phyloP scores from a whole-genome alignment of 1,140 invertebrate species.

The Helicoverpa zea region DNA sequence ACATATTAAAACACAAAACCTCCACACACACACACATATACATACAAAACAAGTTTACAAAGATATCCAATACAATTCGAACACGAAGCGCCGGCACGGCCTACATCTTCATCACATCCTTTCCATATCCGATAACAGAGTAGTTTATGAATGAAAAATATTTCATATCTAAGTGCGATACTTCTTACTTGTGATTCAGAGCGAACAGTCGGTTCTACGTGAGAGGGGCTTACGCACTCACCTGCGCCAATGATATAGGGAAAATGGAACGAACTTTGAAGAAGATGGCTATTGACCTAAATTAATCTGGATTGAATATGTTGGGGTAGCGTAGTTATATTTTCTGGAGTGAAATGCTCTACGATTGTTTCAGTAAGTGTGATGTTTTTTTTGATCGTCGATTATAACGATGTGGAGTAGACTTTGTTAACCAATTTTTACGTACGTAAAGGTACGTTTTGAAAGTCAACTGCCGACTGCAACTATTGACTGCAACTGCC shows the following conservation, averaged over 20 bases:
- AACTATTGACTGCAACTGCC: too few species aligned
- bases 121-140: conserved; percentile 41
- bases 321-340: background rate
- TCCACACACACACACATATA: too few species aligned
- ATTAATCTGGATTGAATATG: conserved; percentile 20
- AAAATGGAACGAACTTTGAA: conserved; percentile 50
- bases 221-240: conserved; percentile 75
- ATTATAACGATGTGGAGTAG: too few species aligned
- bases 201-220: conserved; percentile 67
- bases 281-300: conserved; percentile 14
- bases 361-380: background rate
- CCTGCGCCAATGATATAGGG: conserved; percentile 62
- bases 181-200: conserved; percentile 71
- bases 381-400: too few species aligned
- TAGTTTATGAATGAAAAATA: conserved; percentile 70
- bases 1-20: too few species aligned
- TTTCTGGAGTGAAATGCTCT: background rate
- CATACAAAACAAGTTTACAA: too few species aligned
- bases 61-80: conserved; percentile 18
- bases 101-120: conserved; percentile 25
- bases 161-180: conserved; percentile 65
- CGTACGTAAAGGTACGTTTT: too few species aligned
- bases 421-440: too few species aligned
- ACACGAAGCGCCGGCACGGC: background rate
- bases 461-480: too few species aligned